These are phyloP conservation scores for Horisme vitalbata DNA, from an alignment of 2,888 invertebrate species.

Conservation along the genomic window DNA sequence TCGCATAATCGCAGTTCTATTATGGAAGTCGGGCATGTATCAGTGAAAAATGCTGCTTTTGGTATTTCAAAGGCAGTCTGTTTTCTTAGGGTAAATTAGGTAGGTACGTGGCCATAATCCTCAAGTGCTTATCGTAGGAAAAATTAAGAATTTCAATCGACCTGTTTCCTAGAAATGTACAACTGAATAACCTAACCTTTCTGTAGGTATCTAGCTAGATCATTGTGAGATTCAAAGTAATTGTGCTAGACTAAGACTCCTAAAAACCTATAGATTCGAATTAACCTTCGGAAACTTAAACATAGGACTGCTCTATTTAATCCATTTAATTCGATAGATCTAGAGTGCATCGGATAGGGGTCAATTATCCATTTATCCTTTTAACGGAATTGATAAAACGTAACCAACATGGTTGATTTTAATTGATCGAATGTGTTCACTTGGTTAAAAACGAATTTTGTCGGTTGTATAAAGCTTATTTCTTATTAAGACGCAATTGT, in stretches of 20 bases:
- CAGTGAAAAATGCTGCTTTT: constrained; percentile 74
- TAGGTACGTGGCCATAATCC: no score
- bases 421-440: constrained; percentile 73
- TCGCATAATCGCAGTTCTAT: constrained; percentile 68
- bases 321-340: constrained; percentile 75
- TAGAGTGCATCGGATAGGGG: constrained; percentile 73
- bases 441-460: constrained; percentile 69
- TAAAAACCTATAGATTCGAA: constrained; percentile 1
- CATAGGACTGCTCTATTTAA: constrained; percentile 66
- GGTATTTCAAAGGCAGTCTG: constrained; percentile 53
- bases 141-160: background rate
- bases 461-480: constrained; percentile 48
- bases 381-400: constrained; percentile 83
- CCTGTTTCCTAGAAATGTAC: no score
- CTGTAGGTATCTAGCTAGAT: no score
- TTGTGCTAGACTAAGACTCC: no score
- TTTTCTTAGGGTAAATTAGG: background rate
- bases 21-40: constrained; percentile 67
- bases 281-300: constrained; percentile 40
- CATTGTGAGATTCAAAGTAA: no score
- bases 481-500: constrained; percentile 44
- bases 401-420: constrained; percentile 75
- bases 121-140: background rate
- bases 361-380: constrained; percentile 83
- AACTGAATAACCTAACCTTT: no score